phyloP scores from a whole-genome alignment of 2,888 invertebrate genomes.

The Auanema sp. region DNA sequence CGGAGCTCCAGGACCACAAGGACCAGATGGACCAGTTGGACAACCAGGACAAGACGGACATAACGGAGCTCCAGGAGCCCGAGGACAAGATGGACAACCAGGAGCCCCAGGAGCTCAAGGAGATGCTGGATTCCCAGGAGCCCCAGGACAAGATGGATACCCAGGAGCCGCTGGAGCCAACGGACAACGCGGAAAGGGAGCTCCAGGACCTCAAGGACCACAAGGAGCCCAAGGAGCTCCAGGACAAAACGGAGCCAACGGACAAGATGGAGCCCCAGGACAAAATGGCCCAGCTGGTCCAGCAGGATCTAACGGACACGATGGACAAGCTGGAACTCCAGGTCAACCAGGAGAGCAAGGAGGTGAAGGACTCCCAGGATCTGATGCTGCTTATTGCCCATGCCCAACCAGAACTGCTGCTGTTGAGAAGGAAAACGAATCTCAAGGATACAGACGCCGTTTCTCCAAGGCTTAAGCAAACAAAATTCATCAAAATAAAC shows the following conservation, averaged over 20 bases:
- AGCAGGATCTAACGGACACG: slow-evolving; percentile 35
- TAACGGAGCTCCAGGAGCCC: slow-evolving; percentile 39
- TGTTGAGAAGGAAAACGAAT: slow-evolving; percentile 31
- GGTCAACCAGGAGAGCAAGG: slow-evolving; percentile 33
- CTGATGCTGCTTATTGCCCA: slow-evolving; percentile 45
- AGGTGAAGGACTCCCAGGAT: slow-evolving; percentile 21
- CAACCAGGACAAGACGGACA: slow-evolving; percentile 44
- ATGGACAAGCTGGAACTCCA: slow-evolving; percentile 23
- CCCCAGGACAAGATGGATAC: slow-evolving; percentile 34
- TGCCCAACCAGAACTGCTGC: slow-evolving; percentile 50
- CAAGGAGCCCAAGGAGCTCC: slow-evolving; percentile 41
- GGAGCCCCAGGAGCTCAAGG: slow-evolving; percentile 42
- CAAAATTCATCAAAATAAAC: background rate
- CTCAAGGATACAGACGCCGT: slow-evolving; percentile 40
- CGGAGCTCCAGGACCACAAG: slow-evolving; percentile 48
- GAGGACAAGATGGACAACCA: slow-evolving; percentile 41
- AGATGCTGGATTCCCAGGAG: slow-evolving; percentile 42
- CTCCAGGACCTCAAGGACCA: slow-evolving; percentile 44
- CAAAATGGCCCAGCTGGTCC: slow-evolving; percentile 41
- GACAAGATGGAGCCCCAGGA: slow-evolving; percentile 42
- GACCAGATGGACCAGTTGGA: slow-evolving; percentile 45
- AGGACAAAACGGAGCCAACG: slow-evolving; percentile 39
- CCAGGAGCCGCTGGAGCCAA: slow-evolving; percentile 43
- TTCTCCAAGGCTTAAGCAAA: slow-evolving; percentile 30
- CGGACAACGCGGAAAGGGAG: slow-evolving; percentile 48